phyloP scores from a whole-genome alignment of 2,113 vertebrate genomes.

The Cacatua alba region DNA sequence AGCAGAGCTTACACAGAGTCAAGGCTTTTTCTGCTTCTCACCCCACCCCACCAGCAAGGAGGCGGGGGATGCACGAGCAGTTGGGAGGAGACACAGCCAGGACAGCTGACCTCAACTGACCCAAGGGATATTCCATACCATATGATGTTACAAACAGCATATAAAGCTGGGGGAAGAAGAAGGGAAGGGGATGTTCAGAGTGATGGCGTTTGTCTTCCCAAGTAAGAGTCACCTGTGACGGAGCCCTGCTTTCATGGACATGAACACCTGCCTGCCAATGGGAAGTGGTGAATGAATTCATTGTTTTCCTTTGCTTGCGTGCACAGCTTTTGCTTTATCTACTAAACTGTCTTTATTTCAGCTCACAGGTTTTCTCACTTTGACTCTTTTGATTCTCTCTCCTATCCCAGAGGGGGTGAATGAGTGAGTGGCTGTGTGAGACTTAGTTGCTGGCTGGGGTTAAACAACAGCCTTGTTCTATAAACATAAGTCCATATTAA shows the following conservation, averaged over 20 bases:
- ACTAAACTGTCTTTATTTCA: neutral
- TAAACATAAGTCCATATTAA: conserved; percentile 18
- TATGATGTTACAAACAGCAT: neutral
- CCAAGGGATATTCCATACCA: neutral
- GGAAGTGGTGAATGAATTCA: neutral
- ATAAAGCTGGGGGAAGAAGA: neutral
- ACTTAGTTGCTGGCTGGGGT: neutral
- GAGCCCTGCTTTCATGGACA: neutral
- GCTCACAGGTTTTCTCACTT: neutral
- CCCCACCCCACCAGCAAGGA: neutral
- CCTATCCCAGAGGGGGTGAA: neutral
- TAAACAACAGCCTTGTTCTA: neutral
- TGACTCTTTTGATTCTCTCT: neutral
- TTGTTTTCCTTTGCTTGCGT: neutral
- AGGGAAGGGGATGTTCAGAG: neutral
- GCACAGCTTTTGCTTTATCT: neutral
- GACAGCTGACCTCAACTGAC: neutral
- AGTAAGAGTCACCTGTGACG: neutral
- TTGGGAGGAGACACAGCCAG: neutral
- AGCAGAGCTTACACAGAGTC: neutral
- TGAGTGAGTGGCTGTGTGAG: neutral
- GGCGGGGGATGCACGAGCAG: neutral
- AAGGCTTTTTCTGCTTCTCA: neutral
- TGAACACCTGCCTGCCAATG: neutral
- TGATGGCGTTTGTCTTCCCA: neutral